phyloP scores from a whole-genome alignment of 2,113 vertebrate genomes.

The Crotalus horridus region DNA sequence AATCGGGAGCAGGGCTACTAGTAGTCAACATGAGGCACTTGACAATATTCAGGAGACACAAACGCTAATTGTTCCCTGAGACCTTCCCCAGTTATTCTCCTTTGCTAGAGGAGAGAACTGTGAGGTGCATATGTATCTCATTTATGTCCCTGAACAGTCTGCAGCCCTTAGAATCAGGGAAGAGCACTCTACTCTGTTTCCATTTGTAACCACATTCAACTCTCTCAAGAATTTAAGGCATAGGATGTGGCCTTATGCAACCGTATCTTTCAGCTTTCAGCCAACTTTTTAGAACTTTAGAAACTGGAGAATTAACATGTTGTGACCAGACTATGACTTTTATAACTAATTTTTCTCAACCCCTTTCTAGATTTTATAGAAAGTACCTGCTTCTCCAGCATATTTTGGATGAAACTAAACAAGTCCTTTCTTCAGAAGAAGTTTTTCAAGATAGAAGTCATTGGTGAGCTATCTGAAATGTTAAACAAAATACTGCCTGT shows the following conservation, averaged over 20 bases:
- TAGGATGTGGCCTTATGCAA: background rate
- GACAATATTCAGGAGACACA: background rate
- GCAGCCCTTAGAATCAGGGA: background rate
- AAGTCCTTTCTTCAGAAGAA: slow-evolving; percentile 47
- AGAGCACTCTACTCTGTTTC: background rate
- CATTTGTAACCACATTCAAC: background rate
- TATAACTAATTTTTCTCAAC: slow-evolving; percentile 15
- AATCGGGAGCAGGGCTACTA: background rate
- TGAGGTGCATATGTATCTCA: background rate
- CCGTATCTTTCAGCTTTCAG: background rate
- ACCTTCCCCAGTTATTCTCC: background rate
- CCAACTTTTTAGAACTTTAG: background rate
- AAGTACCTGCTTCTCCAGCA: slow-evolving; percentile 44
- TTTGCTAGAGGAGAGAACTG: background rate
- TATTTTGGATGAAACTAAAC: slow-evolving; percentile 59
- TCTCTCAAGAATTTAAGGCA: background rate
- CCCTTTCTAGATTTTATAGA: slow-evolving; percentile 43
- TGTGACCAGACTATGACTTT: background rate
- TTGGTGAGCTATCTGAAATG: slow-evolving; percentile 41
- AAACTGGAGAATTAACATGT: too few relatives aligned
- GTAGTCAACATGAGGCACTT: background rate
- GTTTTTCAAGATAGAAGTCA: slow-evolving; percentile 52
- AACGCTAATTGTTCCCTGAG: background rate
- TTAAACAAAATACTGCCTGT: background rate
- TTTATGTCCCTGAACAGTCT: background rate